Evolutionary conservation across 2,888 invertebrate species (phyloP), one percentile per base, ranked within the genome.

Genomic region (Acholoe squamosa): DNA sequence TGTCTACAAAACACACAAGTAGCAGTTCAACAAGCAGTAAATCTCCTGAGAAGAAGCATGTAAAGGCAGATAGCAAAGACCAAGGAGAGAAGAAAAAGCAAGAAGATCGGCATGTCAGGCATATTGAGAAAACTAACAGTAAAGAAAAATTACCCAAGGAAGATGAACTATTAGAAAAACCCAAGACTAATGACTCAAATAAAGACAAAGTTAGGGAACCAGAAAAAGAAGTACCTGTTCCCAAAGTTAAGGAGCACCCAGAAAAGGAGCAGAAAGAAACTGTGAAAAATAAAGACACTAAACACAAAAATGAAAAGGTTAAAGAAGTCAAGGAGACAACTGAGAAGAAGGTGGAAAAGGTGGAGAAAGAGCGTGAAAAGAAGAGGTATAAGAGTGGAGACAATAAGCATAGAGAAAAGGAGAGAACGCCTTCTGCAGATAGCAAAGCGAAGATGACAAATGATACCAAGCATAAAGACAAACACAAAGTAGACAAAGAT

Each of bases 231-330:
- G 3, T 52, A 3, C 31, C 80, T 16, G 3, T 52, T 5, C 31
- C 80, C 7, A 56, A 80, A 56, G 77, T 54, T 25, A 89, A 90
- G 51, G 67, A 90, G 31, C 22, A 84, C 25, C n/a, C n/a, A 34
- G 54, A 91, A 25, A 34, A 84, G 56, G 84, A 84, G n/a, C 43
- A 28, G 25, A 90, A 33, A 31, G 67, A 86, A 34, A 5, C 90
- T n/a, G 94, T 92, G 91, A 91, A 92, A 92, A 92, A 97, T 90
- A 97, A 97, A 95, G 96, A 92, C 43, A 67, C 54, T 67, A 91
- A 91, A 33, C 90, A 91, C 71, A 92, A 86, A 52, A 31, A 28
- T 33, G 43, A 33, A 33, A 89, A 90, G n/a, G 34, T 28, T 22
- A 76, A 86, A 22, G 86, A 90, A 34, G 89, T 61, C 16, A 56